Base-by-base conservation (phyloP, 2,113 vertebrate species). In the Catharus minimus region DNA sequence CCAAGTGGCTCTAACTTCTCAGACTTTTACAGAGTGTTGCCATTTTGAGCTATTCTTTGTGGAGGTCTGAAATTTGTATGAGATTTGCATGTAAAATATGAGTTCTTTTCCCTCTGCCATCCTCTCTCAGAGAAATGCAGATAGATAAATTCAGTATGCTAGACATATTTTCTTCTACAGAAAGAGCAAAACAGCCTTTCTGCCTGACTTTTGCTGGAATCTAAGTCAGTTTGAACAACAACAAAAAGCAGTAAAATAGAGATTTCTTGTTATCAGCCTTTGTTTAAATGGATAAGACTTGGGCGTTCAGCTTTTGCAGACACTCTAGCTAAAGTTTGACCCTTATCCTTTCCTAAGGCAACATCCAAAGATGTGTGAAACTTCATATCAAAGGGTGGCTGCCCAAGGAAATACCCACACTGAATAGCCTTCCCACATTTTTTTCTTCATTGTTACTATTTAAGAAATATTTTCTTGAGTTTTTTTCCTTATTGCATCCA, bases 401-500 rank as follows among this genome's bases (percentile, higher is more conserved):
- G 19, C 84, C 85, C 52, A 94, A 84, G 76, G 72, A 95, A 93
- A 88, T 71, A 20, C 0, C 7, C 6, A 71, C 0, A 2, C 30
- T 65, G 39, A 90, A 82, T 64, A 77, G 12, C 8, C 17, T 73
- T 92, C 82, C 46, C 21, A 20, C 11, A 30, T 86, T 82, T 90
- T 90, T 67, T 88, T 75, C 73, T 71, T 80, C 32, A 52, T 88
- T 86, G 11, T 88, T 68, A 79, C 20, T 87, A 65, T 88, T 91
- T 92, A 10, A 82, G 62, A 58, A 76, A 58, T 56, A 32, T 68
- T 60, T 76, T 82, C 39, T 58, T 86, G 11, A 50, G 12, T 15
- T 55, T 62, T 55, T 58, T 77, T 69, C 11, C 44, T 79, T 91
- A 55, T 41, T 85, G 33, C 32, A 87, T 74, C 19, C 21, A 64